A percentile compares a stretch with the other conserved stretches of the same genome.
phyloP scores from a whole-genome alignment of 2,797 vertebrate genomes.

The Bradypodion ventrale region DNA sequence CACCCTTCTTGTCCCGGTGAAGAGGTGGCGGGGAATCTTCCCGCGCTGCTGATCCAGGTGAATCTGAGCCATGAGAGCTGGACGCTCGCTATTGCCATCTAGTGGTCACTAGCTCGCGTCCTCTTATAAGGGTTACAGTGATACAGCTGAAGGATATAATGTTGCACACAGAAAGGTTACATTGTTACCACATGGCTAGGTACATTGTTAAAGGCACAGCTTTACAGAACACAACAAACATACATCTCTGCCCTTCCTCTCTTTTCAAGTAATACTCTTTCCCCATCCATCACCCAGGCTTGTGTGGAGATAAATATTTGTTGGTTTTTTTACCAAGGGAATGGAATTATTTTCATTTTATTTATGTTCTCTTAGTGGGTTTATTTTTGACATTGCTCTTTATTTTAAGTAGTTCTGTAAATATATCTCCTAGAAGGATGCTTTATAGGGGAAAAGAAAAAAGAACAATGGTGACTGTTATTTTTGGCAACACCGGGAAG shows the following conservation, averaged over 20 bases:
- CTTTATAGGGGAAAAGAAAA: background rate
- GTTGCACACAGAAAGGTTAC: too few species aligned
- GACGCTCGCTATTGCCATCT: too few species aligned
- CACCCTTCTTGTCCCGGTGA: too few species aligned
- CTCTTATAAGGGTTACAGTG: too few species aligned
- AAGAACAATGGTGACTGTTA: slow-evolving; percentile 29
- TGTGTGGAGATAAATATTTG: slow-evolving; percentile 54
- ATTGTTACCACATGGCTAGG: too few species aligned
- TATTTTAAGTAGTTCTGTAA: slow-evolving; percentile 35
- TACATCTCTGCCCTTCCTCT: background rate
- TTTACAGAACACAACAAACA: too few species aligned
- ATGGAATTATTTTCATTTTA: slow-evolving; percentile 36
- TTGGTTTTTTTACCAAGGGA: slow-evolving; percentile 38
- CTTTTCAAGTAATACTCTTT: slow-evolving; percentile 1
- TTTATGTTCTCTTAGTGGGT: background rate
- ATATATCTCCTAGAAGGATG: slow-evolving; percentile 21
- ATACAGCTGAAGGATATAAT: too few species aligned
- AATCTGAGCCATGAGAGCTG: too few species aligned
- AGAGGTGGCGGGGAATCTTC: too few species aligned
- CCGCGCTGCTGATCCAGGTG: too few species aligned
- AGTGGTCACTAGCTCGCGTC: too few species aligned
- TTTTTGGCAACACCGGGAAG: slow-evolving; percentile 2
- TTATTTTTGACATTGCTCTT: slow-evolving; percentile 42
- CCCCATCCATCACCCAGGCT: slow-evolving; percentile 34
- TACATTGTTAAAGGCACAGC: too few species aligned